These are phyloP conservation scores for Lacanobia wlatinum DNA, from an alignment of 2,888 invertebrate genomes.

Conservation along the genomic window DNA sequence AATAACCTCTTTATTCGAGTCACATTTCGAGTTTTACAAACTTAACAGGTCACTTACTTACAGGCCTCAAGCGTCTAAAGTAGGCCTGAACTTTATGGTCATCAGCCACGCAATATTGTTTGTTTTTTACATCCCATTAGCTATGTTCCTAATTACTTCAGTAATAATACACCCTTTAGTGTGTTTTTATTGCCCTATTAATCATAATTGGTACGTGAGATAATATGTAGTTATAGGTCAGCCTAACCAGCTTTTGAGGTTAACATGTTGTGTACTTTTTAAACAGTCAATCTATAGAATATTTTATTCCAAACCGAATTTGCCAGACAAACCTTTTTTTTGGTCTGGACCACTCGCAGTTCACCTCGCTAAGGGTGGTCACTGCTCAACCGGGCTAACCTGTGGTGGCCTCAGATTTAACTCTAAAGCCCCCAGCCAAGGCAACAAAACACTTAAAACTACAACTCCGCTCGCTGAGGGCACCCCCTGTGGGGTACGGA, in stretches of 20 bases:
- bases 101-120: constrained; percentile 48
- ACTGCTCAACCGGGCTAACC: too few species aligned
- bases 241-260: background rate
- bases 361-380: too few species aligned
- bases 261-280: background rate
- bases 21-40: constrained; percentile 1
- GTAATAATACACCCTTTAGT: background rate
- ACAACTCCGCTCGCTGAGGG: too few species aligned
- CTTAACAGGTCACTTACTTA: constrained; percentile 7
- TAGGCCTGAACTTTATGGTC: constrained; percentile 29
- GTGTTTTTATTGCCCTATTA: constrained; percentile 4
- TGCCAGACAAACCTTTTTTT: too few species aligned
- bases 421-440: too few species aligned
- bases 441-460: too few species aligned
- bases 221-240: background rate
- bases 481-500: too few species aligned
- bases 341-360: too few species aligned
- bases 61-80: constrained; percentile 8
- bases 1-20: background rate
- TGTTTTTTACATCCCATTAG: constrained; percentile 15
- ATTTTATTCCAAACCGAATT: background rate
- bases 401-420: too few species aligned
- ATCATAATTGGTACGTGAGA: background rate
- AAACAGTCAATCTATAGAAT: background rate
- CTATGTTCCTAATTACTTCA: constrained; percentile 7